A percentile compares a stretch with the other conserved stretches of the same genome.
Conservation (phyloP, 2,888 invertebrate species). For the Resseliella maxima region DNA sequence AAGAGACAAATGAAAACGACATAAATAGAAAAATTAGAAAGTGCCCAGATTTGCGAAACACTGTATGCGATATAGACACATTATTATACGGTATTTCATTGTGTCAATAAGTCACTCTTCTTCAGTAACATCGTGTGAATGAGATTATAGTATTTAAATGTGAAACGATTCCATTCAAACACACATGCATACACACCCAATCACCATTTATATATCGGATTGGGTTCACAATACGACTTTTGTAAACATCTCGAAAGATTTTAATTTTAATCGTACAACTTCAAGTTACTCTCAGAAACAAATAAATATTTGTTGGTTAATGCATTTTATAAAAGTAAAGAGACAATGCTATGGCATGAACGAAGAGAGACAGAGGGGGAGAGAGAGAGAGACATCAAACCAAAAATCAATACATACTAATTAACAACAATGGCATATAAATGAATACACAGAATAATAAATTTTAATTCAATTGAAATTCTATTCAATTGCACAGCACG, state of each 20-base stretch:
- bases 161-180: not conserved
- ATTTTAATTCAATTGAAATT: not conserved
- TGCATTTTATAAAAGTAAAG: too few species aligned
- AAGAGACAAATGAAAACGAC: not conserved
- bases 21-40: constrained; percentile 38
- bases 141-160: not conserved
- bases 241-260: too few species aligned
- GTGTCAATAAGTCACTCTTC: not conserved
- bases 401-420: not conserved
- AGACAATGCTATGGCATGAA: too few species aligned
- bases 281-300: too few species aligned
- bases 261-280: too few species aligned
- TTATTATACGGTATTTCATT: not conserved
- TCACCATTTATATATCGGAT: not conserved
- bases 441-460: not conserved
- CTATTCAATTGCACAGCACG: constrained; percentile 31
- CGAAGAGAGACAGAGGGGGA: too few species aligned
- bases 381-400: not conserved
- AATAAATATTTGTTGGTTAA: too few species aligned
- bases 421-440: not conserved
- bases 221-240: too few species aligned
- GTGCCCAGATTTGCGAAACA: not conserved
- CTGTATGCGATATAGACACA: not conserved
- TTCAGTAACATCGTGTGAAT: not conserved
- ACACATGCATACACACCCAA: not conserved